phyloP scores from a whole-genome alignment of 2,797 vertebrate species.

The Phalanger gymnotis region DNA sequence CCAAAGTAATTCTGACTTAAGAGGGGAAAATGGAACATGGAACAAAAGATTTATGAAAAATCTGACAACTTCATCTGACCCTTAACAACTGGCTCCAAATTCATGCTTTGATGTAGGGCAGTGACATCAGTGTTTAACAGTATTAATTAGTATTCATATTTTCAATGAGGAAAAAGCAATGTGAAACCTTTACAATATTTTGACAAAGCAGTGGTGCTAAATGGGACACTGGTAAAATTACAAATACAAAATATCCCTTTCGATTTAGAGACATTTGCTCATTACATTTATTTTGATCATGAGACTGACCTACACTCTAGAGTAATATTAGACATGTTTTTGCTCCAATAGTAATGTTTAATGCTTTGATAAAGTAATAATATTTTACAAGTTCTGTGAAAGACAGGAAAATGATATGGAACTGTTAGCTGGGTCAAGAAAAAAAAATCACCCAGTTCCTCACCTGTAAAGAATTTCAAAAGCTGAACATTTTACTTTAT shows the following conservation, averaged over 20 bases:
- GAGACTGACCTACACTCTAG: background rate
- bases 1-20: conserved; percentile 25
- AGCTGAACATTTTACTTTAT: background rate
- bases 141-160: background rate
- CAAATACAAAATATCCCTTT: background rate
- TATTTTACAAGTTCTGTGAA: conserved; percentile 48
- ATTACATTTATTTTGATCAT: background rate
- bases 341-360: conserved; percentile 14
- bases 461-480: background rate
- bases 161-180: background rate
- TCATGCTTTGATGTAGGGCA: background rate
- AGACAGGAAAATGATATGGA: background rate
- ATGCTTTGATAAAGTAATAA: conserved; percentile 33
- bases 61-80: conserved; percentile 1
- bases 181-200: background rate
- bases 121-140: background rate
- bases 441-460: conserved; percentile 28
- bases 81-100: background rate
- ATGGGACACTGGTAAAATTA: background rate
- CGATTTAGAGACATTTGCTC: background rate
- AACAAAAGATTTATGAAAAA: conserved; percentile 38
- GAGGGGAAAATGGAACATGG: conserved; percentile 26
- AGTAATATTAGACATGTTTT: conserved; percentile 27
- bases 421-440: background rate
- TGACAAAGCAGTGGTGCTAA: background rate